A percentile compares a stretch with the other conserved stretches of the same genome.
Evolutionary conservation across 2,888 invertebrate species (phyloP).

Genomic region (Tubulanus polymorphus): DNA sequence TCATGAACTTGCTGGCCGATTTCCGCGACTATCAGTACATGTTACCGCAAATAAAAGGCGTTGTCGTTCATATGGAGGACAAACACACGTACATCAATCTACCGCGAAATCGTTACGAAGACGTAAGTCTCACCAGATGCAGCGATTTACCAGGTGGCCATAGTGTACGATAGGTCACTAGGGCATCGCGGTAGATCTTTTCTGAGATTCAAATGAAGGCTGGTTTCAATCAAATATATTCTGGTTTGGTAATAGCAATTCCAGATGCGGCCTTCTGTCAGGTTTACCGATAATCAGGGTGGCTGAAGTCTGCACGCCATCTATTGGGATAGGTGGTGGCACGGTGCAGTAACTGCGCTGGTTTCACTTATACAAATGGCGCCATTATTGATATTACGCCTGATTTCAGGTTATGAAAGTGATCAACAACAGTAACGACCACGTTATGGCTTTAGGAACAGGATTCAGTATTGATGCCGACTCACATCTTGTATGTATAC

Average conservation of each 20-base stretch:
- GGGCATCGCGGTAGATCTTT: too few relatives aligned
- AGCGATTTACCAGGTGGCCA: too few relatives aligned
- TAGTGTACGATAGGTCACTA: too few relatives aligned
- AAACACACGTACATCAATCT: constrained; percentile 72
- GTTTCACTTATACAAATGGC: neutral
- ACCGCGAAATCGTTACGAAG: constrained; percentile 66
- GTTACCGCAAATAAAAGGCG: constrained; percentile 70
- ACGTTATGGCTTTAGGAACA: constrained; percentile 77
- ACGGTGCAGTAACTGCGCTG: too few relatives aligned
- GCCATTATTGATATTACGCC: constrained; percentile 6
- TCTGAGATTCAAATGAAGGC: too few relatives aligned
- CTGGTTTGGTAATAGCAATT: too few relatives aligned
- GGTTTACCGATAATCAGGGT: too few relatives aligned
- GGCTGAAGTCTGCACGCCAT: too few relatives aligned
- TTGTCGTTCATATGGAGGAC: constrained; percentile 78
- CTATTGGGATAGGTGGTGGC: too few relatives aligned
- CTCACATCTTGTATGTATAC: constrained; percentile 82
- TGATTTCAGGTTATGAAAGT: constrained; percentile 65
- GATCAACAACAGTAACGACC: constrained; percentile 70
- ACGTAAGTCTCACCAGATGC: constrained; percentile 39
- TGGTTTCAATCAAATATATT: too few relatives aligned
- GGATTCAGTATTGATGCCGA: constrained; percentile 76
- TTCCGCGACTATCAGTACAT: constrained; percentile 80
- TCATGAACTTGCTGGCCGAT: constrained; percentile 81
- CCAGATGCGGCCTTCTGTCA: too few relatives aligned